These are phyloP conservation scores for Eupithecia pulchellata DNA, from an alignment of 2,888 invertebrate genomes.

Conservation along the genomic window DNA sequence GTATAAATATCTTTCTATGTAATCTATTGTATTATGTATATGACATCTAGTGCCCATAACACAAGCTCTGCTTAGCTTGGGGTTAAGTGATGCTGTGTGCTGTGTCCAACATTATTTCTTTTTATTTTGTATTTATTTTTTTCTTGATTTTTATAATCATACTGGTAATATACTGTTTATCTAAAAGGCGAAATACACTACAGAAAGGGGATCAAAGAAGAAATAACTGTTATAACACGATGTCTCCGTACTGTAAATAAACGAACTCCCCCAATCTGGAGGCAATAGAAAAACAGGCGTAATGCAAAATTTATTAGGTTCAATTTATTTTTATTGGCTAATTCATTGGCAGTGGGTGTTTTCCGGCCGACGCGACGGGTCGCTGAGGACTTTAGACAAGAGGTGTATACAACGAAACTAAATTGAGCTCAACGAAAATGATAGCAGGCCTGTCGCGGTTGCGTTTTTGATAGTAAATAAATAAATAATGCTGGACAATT, in stretches of 20 bases:
- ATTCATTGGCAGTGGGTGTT: constrained; percentile 77
- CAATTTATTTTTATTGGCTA: constrained; percentile 84
- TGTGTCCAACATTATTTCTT: too few species aligned
- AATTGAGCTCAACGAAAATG: constrained; percentile 6
- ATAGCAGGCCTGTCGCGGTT: neutral
- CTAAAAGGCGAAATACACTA: constrained; percentile 18
- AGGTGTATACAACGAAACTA: neutral
- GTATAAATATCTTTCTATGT: too few species aligned
- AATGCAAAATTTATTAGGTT: constrained; percentile 80
- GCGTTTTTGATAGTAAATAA: too few species aligned
- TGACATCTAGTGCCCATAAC: too few species aligned
- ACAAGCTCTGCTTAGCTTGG: too few species aligned
- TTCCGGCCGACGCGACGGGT: constrained; percentile 55
- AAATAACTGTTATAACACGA: constrained; percentile 40
- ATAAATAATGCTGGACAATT: too few species aligned
- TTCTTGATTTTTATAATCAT: neutral
- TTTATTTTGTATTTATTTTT: too few species aligned
- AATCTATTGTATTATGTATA: too few species aligned
- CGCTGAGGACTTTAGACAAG: constrained; percentile 21
- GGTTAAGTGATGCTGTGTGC: too few species aligned
- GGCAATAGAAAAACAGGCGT: constrained; percentile 70
- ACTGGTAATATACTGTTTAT: neutral
- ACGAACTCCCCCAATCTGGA: constrained; percentile 47
- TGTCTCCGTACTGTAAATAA: constrained; percentile 34
- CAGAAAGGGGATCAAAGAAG: constrained; percentile 29